Conservation (phyloP, 2,797 vertebrate species). For the Phataginus tetradactyla region DNA sequence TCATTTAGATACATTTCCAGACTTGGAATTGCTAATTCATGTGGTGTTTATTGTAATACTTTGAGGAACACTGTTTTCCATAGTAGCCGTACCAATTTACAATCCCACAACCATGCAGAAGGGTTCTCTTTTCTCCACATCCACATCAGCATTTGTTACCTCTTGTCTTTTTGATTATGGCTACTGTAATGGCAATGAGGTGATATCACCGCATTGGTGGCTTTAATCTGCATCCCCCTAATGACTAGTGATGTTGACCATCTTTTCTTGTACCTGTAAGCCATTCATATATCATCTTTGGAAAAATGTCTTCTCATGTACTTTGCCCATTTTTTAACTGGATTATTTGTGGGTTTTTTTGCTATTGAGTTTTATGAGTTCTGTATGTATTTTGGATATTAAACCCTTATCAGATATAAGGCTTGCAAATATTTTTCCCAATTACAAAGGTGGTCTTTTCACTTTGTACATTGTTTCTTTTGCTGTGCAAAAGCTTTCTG, state of each 20-base stretch:
- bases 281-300: neutral
- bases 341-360: neutral
- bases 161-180: neutral
- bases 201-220: neutral
- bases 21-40: neutral
- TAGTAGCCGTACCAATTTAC: neutral
- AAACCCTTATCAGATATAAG: neutral
- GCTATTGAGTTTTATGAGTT: neutral
- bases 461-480: neutral
- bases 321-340: neutral
- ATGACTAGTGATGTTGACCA: neutral
- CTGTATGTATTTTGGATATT: neutral
- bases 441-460: neutral
- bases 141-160: neutral
- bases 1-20: neutral
- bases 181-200: neutral
- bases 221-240: neutral
- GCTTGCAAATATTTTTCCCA: neutral
- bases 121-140: neutral
- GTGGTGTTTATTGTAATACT: neutral
- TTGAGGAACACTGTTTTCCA: neutral
- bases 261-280: neutral
- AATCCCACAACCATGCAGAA: neutral
- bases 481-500: neutral
- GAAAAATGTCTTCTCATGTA: too few relatives aligned